Conservation (phyloP, 64 coral and sea anemone species). For the Anthopleura sola region DNA sequence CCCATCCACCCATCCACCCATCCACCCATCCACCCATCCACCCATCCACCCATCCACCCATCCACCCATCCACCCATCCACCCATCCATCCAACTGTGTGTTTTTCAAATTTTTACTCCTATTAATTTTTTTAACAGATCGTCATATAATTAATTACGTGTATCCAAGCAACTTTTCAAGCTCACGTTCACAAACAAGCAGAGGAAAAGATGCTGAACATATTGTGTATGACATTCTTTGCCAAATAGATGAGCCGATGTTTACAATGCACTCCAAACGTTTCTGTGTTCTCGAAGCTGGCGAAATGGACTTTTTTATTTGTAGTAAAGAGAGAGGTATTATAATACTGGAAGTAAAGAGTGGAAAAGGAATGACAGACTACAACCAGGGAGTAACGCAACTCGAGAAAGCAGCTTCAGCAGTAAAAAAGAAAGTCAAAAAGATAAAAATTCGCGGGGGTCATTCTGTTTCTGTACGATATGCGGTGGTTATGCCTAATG, state of each 20-base stretch:
- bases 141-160: not conserved
- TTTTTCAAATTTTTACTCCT: no score
- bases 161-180: not conserved
- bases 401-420: not conserved
- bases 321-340: not conserved
- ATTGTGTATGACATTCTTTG: not conserved
- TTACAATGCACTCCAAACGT: not conserved
- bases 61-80: no score
- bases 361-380: not conserved
- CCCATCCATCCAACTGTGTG: no score
- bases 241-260: conserved; percentile 9
- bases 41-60: no score
- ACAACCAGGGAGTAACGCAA: not conserved
- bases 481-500: conserved; percentile 1
- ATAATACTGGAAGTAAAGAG: conserved; percentile 7
- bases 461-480: not conserved
- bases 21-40: no score
- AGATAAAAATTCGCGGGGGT: not conserved
- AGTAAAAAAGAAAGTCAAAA: not conserved
- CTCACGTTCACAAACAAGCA: not conserved
- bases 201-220: not conserved
- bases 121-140: not conserved
- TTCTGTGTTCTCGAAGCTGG: not conserved
- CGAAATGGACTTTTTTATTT: not conserved
- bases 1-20: no score